Base-by-base conservation (phyloP, 2,113 vertebrate species). In the Xenopus borealis region DNA sequence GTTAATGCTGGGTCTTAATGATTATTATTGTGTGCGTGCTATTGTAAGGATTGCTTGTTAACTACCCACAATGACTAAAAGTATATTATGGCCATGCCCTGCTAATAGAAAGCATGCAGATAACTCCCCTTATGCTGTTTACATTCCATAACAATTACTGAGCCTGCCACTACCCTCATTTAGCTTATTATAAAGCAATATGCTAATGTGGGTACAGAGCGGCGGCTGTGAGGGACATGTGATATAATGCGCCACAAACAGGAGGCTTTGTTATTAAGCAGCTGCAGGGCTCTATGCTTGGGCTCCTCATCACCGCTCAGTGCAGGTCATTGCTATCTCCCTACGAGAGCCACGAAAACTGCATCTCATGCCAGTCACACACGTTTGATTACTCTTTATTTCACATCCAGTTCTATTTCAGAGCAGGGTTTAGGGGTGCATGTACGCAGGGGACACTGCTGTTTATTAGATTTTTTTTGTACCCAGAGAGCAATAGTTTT, bases 111-210 rank as follows among this genome's bases (percentile, higher is more conserved):
- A 62, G 52, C 27, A 62, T 46, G 57, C 58, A 12, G 44, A 12
- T 53, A 45, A 19, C 59, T 45, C 12, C 67, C 66, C 73, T 55
- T 62, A 19, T 16, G 65, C 73, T 55, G 46, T 55, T 53, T 20
- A 18, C 45, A 45, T 64, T 57, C 50, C 59, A 64, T 64, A 55
- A 77, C 69, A 70, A 70, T 77, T 64, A 70, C 66, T 14, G 20
- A 46, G 47, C 62, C 33, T 44, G 74, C 74, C 65, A 53, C 40
- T 19, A 63, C 66, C 59, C 66, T 77, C 46, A 44, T 77, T 77
- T 77, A 70, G 67, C 59, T 58, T 46, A 77, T 77, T 77, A 70
- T 58, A 27, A 5, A 45, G 74, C 74, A 77, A 77, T 77, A 77
- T 77, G 74, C 67, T 77, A 69, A 77, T 77, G 59, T 46, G 33